phyloP scores from a whole-genome alignment of 2,797 vertebrate species.

The Eulemur mongoz region DNA sequence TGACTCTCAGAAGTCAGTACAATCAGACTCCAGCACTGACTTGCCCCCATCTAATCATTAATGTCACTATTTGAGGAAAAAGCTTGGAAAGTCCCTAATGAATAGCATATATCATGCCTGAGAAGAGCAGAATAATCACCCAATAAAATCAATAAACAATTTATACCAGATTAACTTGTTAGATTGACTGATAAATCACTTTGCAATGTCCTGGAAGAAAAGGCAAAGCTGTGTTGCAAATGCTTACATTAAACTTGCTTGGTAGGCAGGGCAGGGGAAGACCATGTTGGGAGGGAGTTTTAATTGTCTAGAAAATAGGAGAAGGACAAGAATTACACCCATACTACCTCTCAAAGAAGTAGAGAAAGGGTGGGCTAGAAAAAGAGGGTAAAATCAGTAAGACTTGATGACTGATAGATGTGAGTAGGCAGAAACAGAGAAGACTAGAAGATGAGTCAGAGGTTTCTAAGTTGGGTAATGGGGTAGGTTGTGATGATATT shows the following conservation, averaged over 20 bases:
- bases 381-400: neutral
- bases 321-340: neutral
- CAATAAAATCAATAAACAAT: neutral
- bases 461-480: neutral
- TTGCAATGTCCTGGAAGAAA: neutral
- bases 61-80: neutral
- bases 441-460: slow-evolving; percentile 34
- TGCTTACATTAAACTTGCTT: neutral
- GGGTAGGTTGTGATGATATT: neutral
- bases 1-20: neutral
- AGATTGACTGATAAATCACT: neutral
- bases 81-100: neutral
- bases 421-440: neutral
- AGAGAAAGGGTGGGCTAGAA: neutral
- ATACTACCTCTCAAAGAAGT: neutral
- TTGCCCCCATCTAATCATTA: neutral
- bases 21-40: neutral
- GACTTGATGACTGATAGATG: neutral
- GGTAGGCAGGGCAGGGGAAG: neutral
- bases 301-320: neutral
- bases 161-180: neutral
- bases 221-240: neutral
- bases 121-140: neutral
- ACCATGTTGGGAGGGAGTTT: neutral
- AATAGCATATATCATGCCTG: neutral